phyloP scores from a whole-genome alignment of 2,888 invertebrate species.

The Ferrisia virgata region DNA sequence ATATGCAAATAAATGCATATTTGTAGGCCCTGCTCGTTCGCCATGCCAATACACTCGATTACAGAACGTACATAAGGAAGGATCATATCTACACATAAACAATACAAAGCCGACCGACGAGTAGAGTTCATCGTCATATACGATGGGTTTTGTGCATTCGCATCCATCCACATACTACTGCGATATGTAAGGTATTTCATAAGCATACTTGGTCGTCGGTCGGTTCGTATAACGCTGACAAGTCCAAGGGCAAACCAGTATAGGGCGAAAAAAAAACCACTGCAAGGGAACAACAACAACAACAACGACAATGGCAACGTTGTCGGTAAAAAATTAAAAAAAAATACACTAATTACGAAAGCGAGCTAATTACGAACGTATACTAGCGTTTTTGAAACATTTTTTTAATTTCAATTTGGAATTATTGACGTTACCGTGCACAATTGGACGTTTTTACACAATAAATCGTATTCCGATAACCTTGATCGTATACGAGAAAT shows the following conservation, averaged over 20 bases:
- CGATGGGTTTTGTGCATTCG: neutral
- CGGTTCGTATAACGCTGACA: neutral
- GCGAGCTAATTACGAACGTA: no score
- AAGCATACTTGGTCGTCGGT: no score
- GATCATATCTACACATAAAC: neutral
- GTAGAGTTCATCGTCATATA: neutral
- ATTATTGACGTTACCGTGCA: no score
- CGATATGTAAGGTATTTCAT: no score
- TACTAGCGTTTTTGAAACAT: no score
- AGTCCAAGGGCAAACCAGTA: neutral
- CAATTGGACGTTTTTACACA: neutral
- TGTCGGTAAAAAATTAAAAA: no score
- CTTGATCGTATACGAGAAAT: no score
- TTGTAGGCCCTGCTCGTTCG: neutral
- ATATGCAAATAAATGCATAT: conserved; percentile 37
- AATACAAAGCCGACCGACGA: neutral
- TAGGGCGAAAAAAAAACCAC: neutral
- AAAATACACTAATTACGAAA: neutral
- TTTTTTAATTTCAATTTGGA: no score
- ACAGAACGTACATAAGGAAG: neutral
- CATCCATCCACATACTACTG: no score
- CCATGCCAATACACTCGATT: neutral
- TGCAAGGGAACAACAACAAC: no score
- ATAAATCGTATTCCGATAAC: no score
- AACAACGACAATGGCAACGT: no score